Evolutionary conservation across 2,113 vertebrate genomes (phyloP).

Genomic region (rat (Rattus norvegicus)): DNA sequence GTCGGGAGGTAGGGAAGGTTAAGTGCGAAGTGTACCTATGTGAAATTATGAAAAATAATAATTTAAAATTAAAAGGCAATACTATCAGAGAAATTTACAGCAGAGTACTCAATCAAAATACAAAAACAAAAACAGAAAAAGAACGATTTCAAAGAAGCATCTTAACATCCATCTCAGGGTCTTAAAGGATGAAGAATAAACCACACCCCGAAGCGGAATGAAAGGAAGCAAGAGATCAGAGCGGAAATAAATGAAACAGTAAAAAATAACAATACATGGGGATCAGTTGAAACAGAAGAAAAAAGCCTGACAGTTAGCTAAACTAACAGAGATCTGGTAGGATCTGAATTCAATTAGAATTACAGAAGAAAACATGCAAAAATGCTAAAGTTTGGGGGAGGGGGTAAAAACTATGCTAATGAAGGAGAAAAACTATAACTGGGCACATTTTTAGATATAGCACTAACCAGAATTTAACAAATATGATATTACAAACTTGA

Average conservation of each 20-base stretch:
- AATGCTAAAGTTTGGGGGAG: neutral
- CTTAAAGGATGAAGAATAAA: neutral
- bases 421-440: neutral
- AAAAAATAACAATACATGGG: neutral
- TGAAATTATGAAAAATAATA: neutral
- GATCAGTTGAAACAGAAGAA: neutral
- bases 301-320: neutral
- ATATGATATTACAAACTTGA: neutral
- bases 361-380: neutral
- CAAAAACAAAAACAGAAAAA: neutral
- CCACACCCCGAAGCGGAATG: neutral
- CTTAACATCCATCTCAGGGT: neutral
- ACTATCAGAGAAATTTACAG: neutral
- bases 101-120: neutral
- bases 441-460: neutral
- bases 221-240: neutral
- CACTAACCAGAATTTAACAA: neutral
- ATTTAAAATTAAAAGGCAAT: neutral
- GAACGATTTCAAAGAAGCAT: neutral
- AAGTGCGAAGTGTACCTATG: neutral
- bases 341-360: neutral
- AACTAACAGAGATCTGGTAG: neutral
- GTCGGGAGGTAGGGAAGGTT: neutral
- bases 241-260: neutral
- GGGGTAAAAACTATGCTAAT: neutral